Evolutionary conservation across 92 coral and sea anemone genomes (phyloP).

Genomic region (Hydrozoanthus gracilis): DNA sequence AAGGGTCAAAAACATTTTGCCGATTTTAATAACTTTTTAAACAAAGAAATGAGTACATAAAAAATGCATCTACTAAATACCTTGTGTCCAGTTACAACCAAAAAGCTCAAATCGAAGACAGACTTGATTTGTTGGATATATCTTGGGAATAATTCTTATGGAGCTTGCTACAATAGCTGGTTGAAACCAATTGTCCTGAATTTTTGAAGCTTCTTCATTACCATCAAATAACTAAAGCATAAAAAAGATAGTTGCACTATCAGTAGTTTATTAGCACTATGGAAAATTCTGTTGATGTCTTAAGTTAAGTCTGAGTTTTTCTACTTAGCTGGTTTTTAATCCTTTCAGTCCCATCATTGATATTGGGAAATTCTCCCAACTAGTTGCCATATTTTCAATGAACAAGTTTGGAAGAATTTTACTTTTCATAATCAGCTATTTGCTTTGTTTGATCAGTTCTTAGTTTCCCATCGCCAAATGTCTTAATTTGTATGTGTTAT

Average conservation of each 20-base stretch:
- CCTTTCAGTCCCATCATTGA: too few relatives aligned
- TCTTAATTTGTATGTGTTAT: too few relatives aligned
- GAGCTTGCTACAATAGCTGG: constrained; percentile 72
- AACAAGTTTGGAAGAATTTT: too few relatives aligned
- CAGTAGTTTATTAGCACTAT: neutral
- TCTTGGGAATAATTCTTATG: constrained; percentile 71
- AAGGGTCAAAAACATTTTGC: neutral
- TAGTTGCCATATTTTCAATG: too few relatives aligned
- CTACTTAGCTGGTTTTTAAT: too few relatives aligned
- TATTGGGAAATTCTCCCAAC: too few relatives aligned
- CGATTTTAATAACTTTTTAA: neutral
- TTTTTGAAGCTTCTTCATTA: constrained; percentile 29
- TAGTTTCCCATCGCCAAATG: too few relatives aligned
- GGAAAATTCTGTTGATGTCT: too few relatives aligned
- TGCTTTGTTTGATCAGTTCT: too few relatives aligned
- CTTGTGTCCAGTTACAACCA: constrained; percentile 52
- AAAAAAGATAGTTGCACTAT: neutral
- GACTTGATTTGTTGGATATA: constrained; percentile 52
- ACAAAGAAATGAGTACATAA: neutral
- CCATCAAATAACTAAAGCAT: constrained; percentile 65
- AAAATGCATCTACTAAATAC: neutral
- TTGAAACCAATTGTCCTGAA: constrained; percentile 39
- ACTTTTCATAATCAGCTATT: too few relatives aligned
- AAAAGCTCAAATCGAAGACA: constrained; percentile 77
- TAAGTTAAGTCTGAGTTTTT: too few relatives aligned